These are phyloP conservation scores for Varanus komodoensis DNA, from an alignment of 2,113 vertebrate species.

Conservation along the genomic window DNA sequence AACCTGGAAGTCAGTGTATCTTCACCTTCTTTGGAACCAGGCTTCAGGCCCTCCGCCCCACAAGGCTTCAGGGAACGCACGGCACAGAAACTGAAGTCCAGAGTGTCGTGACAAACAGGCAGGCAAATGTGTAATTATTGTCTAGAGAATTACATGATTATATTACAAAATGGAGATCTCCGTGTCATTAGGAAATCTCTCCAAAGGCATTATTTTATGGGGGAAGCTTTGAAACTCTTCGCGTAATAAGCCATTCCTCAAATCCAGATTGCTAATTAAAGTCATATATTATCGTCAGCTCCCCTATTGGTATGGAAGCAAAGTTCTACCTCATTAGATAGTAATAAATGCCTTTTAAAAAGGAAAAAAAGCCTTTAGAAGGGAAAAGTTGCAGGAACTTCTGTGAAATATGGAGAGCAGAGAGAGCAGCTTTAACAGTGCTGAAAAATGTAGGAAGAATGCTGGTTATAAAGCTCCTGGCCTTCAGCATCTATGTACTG, in stretches of 20 bases:
- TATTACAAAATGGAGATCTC: slow-evolving; percentile 65
- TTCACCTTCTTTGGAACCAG: slow-evolving; percentile 6
- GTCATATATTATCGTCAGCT: slow-evolving; percentile 67
- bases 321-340: slow-evolving; percentile 59
- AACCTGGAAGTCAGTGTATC: background rate
- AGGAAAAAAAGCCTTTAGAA: slow-evolving; percentile 16
- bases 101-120: slow-evolving; percentile 45
- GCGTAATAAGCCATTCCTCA: slow-evolving; percentile 68
- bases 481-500: too few species aligned
- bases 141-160: slow-evolving; percentile 57
- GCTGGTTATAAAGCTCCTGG: too few species aligned
- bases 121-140: slow-evolving; percentile 59
- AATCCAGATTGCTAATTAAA: slow-evolving; percentile 75
- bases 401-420: background rate
- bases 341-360: slow-evolving; percentile 59
- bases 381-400: slow-evolving; percentile 42
- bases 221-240: slow-evolving; percentile 63
- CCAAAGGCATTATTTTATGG: slow-evolving; percentile 57
- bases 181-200: slow-evolving; percentile 62
- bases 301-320: slow-evolving; percentile 60
- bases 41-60: slow-evolving; percentile 15
- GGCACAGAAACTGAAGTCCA: slow-evolving; percentile 35
- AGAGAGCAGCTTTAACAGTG: too few species aligned
- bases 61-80: slow-evolving; percentile 16
- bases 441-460: too few species aligned